These are phyloP conservation scores for Myripristis jacobus DNA, from an alignment of 2,797 vertebrate species.

Conservation along the genomic window DNA sequence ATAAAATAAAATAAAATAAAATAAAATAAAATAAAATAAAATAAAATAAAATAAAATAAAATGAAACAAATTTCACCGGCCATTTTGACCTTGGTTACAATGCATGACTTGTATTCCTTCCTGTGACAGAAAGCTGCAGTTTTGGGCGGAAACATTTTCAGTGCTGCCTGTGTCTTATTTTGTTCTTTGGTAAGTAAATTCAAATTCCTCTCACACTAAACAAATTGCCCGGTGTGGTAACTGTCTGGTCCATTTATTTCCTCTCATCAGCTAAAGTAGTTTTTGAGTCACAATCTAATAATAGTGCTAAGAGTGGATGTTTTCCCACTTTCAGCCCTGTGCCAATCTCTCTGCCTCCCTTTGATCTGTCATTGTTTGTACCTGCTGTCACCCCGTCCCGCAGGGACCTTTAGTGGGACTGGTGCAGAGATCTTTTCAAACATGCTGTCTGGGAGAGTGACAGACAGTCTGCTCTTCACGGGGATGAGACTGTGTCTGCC, in stretches of 20 bases:
- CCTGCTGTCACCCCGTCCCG: slow-evolving; percentile 41
- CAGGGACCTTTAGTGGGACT: slow-evolving; percentile 34
- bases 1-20: too few relatives aligned
- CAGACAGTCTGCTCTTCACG: slow-evolving; percentile 28
- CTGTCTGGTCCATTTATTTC: slow-evolving; percentile 56
- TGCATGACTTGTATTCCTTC: not conserved
- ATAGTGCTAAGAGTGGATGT: slow-evolving; percentile 38
- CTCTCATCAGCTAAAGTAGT: slow-evolving; percentile 62
- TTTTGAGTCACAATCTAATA: slow-evolving; percentile 50
- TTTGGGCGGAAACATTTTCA: slow-evolving; percentile 9
- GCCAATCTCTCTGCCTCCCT: slow-evolving; percentile 25
- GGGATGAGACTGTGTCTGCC: slow-evolving; percentile 5
- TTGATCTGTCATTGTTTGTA: slow-evolving; percentile 35
- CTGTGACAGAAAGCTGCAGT: slow-evolving; percentile 10
- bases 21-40: too few relatives aligned
- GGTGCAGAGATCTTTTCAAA: slow-evolving; percentile 47
- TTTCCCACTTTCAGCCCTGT: slow-evolving; percentile 6
- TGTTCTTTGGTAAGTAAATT: slow-evolving; percentile 6
- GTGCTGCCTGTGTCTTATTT: not conserved
- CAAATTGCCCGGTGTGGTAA: slow-evolving; percentile 30
- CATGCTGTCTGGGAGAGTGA: slow-evolving; percentile 42
- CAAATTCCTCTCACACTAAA: slow-evolving; percentile 2
- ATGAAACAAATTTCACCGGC: not conserved
- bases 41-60: not conserved
- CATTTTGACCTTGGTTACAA: not conserved